Conservation (phyloP, 2,113 vertebrate species). For the Anguilla rostrata region DNA sequence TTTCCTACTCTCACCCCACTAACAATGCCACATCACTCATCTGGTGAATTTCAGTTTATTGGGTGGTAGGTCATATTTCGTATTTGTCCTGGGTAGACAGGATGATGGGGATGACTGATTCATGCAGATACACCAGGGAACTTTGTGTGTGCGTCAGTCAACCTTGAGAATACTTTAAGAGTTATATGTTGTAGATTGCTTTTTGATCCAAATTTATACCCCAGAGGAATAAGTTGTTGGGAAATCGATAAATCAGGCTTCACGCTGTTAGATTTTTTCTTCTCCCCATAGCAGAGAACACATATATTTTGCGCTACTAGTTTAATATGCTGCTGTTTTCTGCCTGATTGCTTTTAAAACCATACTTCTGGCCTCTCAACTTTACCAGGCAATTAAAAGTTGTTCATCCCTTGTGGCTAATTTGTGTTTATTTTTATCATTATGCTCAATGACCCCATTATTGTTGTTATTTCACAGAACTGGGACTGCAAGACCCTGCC, state of each 20-base stretch:
- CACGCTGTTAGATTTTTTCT: not conserved
- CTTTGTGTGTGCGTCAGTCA: constrained; percentile 36
- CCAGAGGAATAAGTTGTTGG: not conserved
- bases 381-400: not conserved
- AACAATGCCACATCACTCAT: constrained; percentile 47
- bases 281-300: not conserved
- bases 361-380: not conserved
- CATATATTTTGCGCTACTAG: not conserved
- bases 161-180: not conserved
- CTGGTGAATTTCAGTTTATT: constrained; percentile 58
- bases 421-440: constrained; percentile 1
- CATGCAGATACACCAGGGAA: constrained; percentile 45
- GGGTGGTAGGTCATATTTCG: constrained; percentile 33
- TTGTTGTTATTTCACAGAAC: not conserved
- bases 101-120: constrained; percentile 49
- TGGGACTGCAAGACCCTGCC: not conserved
- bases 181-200: not conserved
- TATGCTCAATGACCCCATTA: not conserved
- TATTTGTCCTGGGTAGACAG: not conserved
- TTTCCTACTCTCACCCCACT: constrained; percentile 45
- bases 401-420: not conserved
- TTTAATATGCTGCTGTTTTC: constrained; percentile 1
- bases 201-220: not conserved
- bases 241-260: constrained; percentile 21
- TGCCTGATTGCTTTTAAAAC: not conserved